A percentile compares a stretch with the other conserved stretches of the same genome.
Conservation (phyloP, 2,113 vertebrate genomes). For the Dipodomys ordii region DNA sequence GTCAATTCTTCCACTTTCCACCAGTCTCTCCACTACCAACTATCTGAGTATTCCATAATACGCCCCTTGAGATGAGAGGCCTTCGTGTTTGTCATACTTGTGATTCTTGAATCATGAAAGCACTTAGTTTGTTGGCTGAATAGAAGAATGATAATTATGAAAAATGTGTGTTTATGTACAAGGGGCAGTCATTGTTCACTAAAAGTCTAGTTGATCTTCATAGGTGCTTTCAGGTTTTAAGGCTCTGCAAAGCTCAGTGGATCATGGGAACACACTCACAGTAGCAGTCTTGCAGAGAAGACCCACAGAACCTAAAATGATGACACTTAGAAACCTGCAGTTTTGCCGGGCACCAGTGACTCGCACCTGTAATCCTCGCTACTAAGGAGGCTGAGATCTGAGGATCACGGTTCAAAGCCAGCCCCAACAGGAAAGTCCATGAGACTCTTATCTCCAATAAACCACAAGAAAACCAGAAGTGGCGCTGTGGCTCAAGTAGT, state of each 20-base stretch:
- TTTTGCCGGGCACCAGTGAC: no score
- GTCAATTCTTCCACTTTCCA: neutral
- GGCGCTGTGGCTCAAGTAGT: no score
- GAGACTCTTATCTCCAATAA: no score
- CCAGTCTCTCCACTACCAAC: neutral
- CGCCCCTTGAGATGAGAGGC: neutral
- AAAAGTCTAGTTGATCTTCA: neutral
- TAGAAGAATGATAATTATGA: slow-evolving; percentile 5
- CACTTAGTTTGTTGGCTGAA: neutral
- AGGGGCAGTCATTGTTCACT: neutral
- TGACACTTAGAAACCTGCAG: neutral
- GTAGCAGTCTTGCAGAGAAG: neutral
- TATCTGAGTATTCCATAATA: neutral
- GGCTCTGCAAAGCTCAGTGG: neutral
- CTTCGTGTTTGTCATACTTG: neutral
- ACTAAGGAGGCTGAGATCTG: no score
- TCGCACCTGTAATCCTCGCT: no score
- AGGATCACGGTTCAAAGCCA: no score
- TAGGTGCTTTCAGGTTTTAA: neutral
- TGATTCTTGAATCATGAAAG: neutral
- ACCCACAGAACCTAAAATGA: neutral
- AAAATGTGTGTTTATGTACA: neutral
- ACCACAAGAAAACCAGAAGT: no score
- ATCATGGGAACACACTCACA: neutral
- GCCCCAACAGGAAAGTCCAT: no score